A percentile compares a stretch with the other conserved stretches of the same genome.
Conservation (phyloP, 2,888 invertebrate species). For the Chrysotoxum bicinctum region DNA sequence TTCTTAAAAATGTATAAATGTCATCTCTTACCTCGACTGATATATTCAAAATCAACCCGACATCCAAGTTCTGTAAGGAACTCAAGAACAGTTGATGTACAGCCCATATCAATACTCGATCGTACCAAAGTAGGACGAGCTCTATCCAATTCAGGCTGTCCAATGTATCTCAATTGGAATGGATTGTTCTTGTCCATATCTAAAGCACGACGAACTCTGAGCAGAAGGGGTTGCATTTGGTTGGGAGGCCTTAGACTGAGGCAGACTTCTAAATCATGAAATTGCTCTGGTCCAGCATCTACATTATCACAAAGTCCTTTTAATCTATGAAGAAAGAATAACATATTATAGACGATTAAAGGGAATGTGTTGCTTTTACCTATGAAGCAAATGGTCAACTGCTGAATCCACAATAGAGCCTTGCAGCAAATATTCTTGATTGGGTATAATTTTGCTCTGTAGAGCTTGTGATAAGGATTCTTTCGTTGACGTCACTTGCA, state of each 20-base stretch:
- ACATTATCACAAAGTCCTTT: slow-evolving; percentile 96
- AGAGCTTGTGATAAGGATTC: slow-evolving; percentile 88
- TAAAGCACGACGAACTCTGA: slow-evolving; percentile 92
- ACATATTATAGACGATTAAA: not conserved
- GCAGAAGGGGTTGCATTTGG: slow-evolving; percentile 85
- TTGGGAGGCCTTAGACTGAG: slow-evolving; percentile 89
- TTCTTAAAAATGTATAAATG: not conserved
- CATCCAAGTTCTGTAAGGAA: slow-evolving; percentile 96
- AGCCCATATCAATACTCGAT: slow-evolving; percentile 95
- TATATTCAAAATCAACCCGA: slow-evolving; percentile 95
- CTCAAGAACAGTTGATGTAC: slow-evolving; percentile 93
- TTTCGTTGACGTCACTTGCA: slow-evolving; percentile 77
- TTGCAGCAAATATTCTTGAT: slow-evolving; percentile 96
- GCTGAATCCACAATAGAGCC: slow-evolving; percentile 96
- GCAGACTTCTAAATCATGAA: slow-evolving; percentile 96
- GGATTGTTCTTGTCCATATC: slow-evolving; percentile 83
- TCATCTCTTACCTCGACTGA: slow-evolving; percentile 87
- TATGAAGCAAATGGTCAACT: slow-evolving; percentile 94
- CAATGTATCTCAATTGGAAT: slow-evolving; percentile 95
- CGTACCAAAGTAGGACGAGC: slow-evolving; percentile 94
- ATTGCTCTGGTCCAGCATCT: slow-evolving; percentile 94
- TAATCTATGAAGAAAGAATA: slow-evolving; percentile 80
- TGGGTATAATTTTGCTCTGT: slow-evolving; percentile 93
- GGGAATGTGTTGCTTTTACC: slow-evolving; percentile 78
- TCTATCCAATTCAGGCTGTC: slow-evolving; percentile 94